Base-by-base conservation (phyloP, 2,113 vertebrate species). In the Ochotona princeps region DNA sequence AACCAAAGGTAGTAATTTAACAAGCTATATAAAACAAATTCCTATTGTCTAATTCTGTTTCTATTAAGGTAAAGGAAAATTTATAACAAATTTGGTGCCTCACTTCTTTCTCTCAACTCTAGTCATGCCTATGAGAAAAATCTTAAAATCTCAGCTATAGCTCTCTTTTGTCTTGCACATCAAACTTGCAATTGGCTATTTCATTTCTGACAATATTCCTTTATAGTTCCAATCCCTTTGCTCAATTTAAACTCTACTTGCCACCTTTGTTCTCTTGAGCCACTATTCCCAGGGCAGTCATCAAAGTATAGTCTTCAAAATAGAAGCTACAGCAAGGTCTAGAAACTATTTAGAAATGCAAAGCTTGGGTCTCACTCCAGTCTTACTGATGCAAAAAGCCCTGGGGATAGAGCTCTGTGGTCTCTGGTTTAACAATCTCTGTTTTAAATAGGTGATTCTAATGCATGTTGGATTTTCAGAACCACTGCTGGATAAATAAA, bases 1-100 rank as follows among this genome's bases (percentile, higher is more conserved):
- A 96, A 95, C 79, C 14, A 90, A 94, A 61, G 74, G 78, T 35
- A 91, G 65, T 96, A 95, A 96, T 96, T 57, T 96, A 93, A 94
- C 78, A 94, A 60, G 2, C 7, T 14, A 90, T 89, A 93, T 95
- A 90, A 96, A 94, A 83, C 63, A 78, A 18, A 30, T 92, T 72
- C 26, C 26, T 60, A 2, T 70, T 83, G 1, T 13, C 60, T 93
- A 93, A 70, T 84, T 84, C 30, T 90, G 49, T 90, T 91, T 85
- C n/a, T 93, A 30, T 60, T 79, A 91, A 69, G 87, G 5, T 76
- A 26, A 63, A 76, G 8, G 51, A 73, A 89, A 93, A 72, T 2
- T 44, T 32, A 72, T 80, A 80, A 30, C 30, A 66, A 67, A 35
- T 84, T 67, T 12, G 30, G 28, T 63, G 25, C 11, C 73, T 78